These are phyloP conservation scores for Xestobium rufovillosum DNA, from an alignment of 2,888 invertebrate genomes.

Conservation along the genomic window DNA sequence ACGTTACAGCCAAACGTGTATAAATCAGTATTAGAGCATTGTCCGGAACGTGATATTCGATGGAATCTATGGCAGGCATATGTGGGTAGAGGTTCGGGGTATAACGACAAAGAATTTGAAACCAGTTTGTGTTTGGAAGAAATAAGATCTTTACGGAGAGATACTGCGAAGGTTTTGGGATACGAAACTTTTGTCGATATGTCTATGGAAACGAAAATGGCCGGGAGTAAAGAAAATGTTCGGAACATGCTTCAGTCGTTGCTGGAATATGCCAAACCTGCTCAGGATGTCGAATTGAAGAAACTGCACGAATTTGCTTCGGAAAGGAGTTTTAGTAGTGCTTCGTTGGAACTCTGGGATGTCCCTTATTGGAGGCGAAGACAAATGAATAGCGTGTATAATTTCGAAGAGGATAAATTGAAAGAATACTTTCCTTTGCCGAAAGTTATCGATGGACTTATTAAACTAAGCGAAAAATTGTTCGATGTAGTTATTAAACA, in stretches of 20 bases:
- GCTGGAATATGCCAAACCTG: slow-evolving; percentile 60
- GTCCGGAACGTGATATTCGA: slow-evolving; percentile 67
- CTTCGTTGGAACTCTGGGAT: slow-evolving; percentile 70
- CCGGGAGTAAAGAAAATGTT: slow-evolving; percentile 69
- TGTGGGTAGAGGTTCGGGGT: slow-evolving; percentile 61
- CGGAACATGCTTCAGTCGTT: slow-evolving; percentile 60
- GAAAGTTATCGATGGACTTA: slow-evolving; percentile 70
- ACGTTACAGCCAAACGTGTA: slow-evolving; percentile 68
- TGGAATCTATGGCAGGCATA: slow-evolving; percentile 83
- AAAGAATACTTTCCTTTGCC: slow-evolving; percentile 77
- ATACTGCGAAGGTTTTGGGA: slow-evolving; percentile 70
- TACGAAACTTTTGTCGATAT: slow-evolving; percentile 73
- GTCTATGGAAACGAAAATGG: slow-evolving; percentile 94
- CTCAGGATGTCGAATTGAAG: slow-evolving; percentile 68
- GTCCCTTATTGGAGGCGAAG: slow-evolving; percentile 80
- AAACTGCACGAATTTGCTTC: slow-evolving; percentile 64
- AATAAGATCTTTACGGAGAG: slow-evolving; percentile 59
- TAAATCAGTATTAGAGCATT: slow-evolving; percentile 73
- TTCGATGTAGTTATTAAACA: slow-evolving; percentile 73
- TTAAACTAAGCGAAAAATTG: slow-evolving; percentile 64
- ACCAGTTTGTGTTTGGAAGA: slow-evolving; percentile 72
- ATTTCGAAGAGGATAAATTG: slow-evolving; percentile 63
- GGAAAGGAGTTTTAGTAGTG: slow-evolving; percentile 60
- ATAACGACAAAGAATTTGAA: slow-evolving; percentile 54
- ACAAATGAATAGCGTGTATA: slow-evolving; percentile 58